phyloP scores from a whole-genome alignment of 2,113 vertebrate genomes.

The Sphaerodactylus townsendi region DNA sequence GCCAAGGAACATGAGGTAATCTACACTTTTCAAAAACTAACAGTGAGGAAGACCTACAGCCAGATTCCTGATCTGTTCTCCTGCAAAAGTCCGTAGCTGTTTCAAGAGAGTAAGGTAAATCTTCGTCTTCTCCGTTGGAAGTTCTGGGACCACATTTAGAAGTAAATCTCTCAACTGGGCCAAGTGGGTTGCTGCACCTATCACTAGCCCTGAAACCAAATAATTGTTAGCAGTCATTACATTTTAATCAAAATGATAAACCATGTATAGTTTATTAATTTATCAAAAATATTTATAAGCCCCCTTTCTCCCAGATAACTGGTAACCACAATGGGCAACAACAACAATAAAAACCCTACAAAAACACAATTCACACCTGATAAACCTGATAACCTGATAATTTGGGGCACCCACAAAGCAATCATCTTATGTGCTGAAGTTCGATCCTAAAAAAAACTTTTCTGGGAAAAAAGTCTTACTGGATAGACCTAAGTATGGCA shows the following conservation, averaged over 20 bases:
- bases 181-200: slow-evolving; percentile 81
- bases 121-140: slow-evolving; percentile 75
- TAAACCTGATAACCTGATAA: too few species aligned
- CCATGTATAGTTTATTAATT: not conserved
- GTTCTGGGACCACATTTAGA: slow-evolving; percentile 57
- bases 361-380: too few species aligned
- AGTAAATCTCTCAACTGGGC: slow-evolving; percentile 72
- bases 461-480: too few species aligned
- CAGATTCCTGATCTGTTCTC: slow-evolving; percentile 84
- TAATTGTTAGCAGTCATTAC: not conserved
- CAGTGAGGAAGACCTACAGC: slow-evolving; percentile 65
- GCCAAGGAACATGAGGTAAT: not conserved
- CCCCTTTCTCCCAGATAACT: too few species aligned
- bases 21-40: not conserved
- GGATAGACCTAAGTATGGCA: too few species aligned
- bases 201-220: slow-evolving; percentile 75
- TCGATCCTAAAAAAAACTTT: too few species aligned
- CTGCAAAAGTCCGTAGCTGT: slow-evolving; percentile 79
- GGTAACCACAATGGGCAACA: too few species aligned
- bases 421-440: too few species aligned
- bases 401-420: too few species aligned
- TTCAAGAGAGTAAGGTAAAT: slow-evolving; percentile 75
- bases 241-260: not conserved
- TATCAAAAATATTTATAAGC: too few species aligned
- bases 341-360: too few species aligned